Base-by-base conservation (phyloP, 2,888 invertebrate species). In the Stenichneumon culpator region DNA sequence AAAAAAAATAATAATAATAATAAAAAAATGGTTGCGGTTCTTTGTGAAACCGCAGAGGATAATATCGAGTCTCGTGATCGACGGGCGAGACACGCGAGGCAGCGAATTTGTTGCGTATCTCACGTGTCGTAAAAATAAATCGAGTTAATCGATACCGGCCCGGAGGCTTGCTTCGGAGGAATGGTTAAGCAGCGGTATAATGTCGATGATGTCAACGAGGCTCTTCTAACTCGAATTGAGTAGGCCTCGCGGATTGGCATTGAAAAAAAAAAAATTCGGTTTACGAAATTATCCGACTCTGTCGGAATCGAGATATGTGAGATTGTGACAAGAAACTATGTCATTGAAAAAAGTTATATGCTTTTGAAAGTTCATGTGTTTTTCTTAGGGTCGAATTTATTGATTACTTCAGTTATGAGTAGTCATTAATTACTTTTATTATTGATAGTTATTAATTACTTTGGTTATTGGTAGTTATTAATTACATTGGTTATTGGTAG, bases 81-180 rank as follows among this genome's bases (percentile, higher is more conserved):
- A 28, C 60, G 25, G 14, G 60, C 25, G 22, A 60, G 4, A 28
- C 60, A 28, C 60, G 60, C 60, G 60, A 60, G 25, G 4, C 14
- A 14, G 14, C 25, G 60, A 60, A 14, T 60, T 28, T 22, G 54
- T 60, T 28, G 60, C 60, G 60, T 25, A 60, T 25, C 57, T 57
- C 57, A 25, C 57, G 57, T 57, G 57, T 19, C 60, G 60, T 25
- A 25, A 60, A 60, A 60, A 60, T 60, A 28, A 22, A 60, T 60
- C 25, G 60, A 60, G 60, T 36, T 60, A 60, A 60, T 60, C 60
- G 60, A 60, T 60, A 60, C 60, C 28, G 16, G 9, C 3, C 60
- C n/a, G 4, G 16, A 6, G 50, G n/a, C 36, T 36, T 2, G 50
- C 50, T 14, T 5, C 22, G 25, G 28, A 25, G 11, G 60, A 60